These are phyloP conservation scores for Campoplex capitator DNA, from an alignment of 2,888 invertebrate genomes.

Conservation along the genomic window DNA sequence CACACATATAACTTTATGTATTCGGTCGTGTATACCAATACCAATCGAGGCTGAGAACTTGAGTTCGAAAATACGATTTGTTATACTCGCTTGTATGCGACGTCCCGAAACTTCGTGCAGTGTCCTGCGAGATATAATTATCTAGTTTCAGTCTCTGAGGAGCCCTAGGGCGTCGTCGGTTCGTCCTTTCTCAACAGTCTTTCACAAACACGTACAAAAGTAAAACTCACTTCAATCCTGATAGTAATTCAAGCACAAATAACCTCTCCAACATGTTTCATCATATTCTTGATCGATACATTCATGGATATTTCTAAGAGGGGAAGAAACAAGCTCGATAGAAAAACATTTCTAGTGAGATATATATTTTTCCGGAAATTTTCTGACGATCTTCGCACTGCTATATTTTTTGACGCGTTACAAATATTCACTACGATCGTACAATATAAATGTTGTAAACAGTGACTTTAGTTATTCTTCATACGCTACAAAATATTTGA, in stretches of 20 bases:
- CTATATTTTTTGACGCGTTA: neutral
- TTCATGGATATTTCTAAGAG: neutral
- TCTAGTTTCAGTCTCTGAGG: constrained; percentile 47
- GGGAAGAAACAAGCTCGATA: neutral
- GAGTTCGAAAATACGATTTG: constrained; percentile 63
- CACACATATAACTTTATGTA: neutral
- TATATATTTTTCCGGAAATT: neutral
- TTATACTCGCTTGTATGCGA: constrained; percentile 48
- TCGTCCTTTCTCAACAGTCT: constrained; percentile 10
- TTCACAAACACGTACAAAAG: constrained; percentile 8
- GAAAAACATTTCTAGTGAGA: neutral
- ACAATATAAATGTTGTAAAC: neutral
- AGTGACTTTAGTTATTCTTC: neutral
- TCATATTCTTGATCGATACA: neutral
- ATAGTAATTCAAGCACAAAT: constrained; percentile 3
- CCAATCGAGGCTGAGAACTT: neutral
- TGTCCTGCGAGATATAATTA: constrained; percentile 58
- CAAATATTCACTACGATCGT: neutral
- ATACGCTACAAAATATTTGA: neutral
- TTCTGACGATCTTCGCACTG: neutral
- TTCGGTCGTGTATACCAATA: constrained; percentile 12
- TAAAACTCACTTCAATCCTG: constrained; percentile 22
- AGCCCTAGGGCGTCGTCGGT: neutral
- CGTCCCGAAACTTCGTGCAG: constrained; percentile 43
- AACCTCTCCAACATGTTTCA: constrained; percentile 1